Conservation (phyloP, 2,888 invertebrate species). For the Eupithecia insigniata region DNA sequence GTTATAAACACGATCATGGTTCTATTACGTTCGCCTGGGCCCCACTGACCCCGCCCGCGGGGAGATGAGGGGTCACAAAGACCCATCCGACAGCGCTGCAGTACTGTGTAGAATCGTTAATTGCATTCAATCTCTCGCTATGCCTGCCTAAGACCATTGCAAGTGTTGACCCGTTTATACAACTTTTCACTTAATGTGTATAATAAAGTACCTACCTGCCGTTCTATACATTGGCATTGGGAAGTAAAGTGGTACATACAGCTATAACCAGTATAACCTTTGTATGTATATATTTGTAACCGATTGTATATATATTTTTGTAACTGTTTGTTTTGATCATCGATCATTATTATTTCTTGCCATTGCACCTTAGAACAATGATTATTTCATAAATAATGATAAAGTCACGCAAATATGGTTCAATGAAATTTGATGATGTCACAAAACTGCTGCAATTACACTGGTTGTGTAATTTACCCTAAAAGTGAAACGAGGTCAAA, state of each 20-base stretch:
- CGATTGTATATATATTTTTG: not conserved
- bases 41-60: conserved; percentile 59
- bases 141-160: conserved; percentile 38
- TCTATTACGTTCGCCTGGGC: conserved; percentile 33
- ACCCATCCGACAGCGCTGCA: conserved; percentile 55
- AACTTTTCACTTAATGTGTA: conserved; percentile 32
- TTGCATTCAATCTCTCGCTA: conserved; percentile 65
- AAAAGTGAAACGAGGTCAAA: conserved; percentile 56
- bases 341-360: not conserved
- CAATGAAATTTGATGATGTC: conserved; percentile 18
- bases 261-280: not conserved
- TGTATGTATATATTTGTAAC: not conserved
- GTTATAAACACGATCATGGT: not conserved
- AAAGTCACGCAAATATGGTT: conserved; percentile 8
- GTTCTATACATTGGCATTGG: not conserved
- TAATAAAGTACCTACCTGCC: too few species aligned
- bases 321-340: not conserved
- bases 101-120: conserved; percentile 77
- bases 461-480: conserved; percentile 37
- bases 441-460: conserved; percentile 23
- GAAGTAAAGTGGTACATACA: not conserved
- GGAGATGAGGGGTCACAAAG: conserved; percentile 57
- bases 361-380: not conserved
- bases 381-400: not conserved
- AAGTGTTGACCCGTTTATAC: conserved; percentile 43